Conservation (phyloP, 2,797 vertebrate genomes). For the Acanthiza pusilla region DNA sequence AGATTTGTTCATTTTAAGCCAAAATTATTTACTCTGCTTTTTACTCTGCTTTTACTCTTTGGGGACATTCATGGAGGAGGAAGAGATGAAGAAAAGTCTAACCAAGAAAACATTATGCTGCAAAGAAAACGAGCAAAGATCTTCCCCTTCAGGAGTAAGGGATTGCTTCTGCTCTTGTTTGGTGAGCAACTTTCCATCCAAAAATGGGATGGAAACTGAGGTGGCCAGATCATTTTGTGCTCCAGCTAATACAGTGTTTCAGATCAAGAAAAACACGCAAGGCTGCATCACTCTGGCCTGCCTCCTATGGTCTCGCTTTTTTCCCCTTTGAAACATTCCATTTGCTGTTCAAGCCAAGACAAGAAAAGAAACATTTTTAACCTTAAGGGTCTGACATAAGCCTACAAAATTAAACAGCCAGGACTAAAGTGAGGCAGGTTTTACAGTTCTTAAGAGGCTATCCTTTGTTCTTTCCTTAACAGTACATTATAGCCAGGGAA, state of each 20-base stretch:
- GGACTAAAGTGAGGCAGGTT: conserved; percentile 3
- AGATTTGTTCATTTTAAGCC: neutral
- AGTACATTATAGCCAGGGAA: neutral
- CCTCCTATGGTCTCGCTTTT: neutral
- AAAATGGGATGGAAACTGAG: conserved; percentile 33
- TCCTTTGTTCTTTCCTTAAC: neutral
- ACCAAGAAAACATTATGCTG: neutral
- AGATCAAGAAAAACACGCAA: conserved; percentile 46
- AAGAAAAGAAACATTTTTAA: conserved; percentile 57
- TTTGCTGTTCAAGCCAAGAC: conserved; percentile 42
- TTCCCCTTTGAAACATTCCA: conserved; percentile 30
- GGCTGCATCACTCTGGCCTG: conserved; percentile 5
- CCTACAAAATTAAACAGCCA: conserved; percentile 32
- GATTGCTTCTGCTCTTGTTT: neutral
- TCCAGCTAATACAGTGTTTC: conserved; percentile 14
- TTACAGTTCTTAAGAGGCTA: conserved; percentile 25
- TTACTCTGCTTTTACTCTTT: neutral
- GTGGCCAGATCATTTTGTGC: neutral
- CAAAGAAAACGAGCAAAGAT: neutral
- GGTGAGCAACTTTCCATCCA: neutral
- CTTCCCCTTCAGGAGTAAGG: neutral
- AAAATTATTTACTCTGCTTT: neutral
- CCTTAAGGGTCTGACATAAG: conserved; percentile 24
- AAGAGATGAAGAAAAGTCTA: neutral
- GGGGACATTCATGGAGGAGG: neutral